These are phyloP conservation scores for Phacellophora camtschatica DNA, from an alignment of 30 jellyfish, hydroid and myxozoan genomes.

Conservation along the genomic window DNA sequence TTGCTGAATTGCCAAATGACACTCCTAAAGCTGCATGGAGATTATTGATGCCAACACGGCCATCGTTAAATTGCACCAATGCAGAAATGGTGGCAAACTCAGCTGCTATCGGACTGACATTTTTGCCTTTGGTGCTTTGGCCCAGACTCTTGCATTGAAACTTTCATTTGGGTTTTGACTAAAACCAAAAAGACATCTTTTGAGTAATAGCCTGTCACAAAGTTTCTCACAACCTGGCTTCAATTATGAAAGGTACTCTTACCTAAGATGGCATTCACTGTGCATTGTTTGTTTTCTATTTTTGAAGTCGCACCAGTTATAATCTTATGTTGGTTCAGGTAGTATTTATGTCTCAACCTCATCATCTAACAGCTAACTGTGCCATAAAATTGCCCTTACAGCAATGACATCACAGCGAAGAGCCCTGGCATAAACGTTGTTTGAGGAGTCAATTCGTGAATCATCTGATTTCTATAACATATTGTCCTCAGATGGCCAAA, in stretches of 20 bases:
- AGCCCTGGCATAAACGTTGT: neutral
- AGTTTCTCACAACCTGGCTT: neutral
- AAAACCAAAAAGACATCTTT: neutral
- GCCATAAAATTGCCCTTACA: constrained; percentile 21
- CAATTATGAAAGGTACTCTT: neutral
- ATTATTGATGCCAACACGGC: neutral
- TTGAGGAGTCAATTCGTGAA: neutral
- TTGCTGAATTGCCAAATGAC: neutral
- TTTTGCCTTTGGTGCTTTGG: neutral
- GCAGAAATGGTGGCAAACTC: neutral
- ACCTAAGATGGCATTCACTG: neutral
- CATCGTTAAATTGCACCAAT: neutral
- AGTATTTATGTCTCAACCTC: constrained; percentile 7
- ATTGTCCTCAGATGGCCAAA: neutral
- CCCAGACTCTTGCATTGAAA: neutral
- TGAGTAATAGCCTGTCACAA: neutral
- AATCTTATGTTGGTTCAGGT: constrained; percentile 18
- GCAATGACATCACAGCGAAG: too few species aligned
- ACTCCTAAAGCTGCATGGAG: too few species aligned
- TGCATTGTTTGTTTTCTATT: neutral
- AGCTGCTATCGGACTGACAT: neutral
- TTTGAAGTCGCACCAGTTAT: constrained; percentile 40
- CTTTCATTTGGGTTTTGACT: neutral
- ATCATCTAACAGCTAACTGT: neutral
- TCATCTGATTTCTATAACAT: neutral